These are phyloP conservation scores for Trinorchestia longiramus DNA, from an alignment of 1,140 invertebrate genomes.

Conservation along the genomic window DNA sequence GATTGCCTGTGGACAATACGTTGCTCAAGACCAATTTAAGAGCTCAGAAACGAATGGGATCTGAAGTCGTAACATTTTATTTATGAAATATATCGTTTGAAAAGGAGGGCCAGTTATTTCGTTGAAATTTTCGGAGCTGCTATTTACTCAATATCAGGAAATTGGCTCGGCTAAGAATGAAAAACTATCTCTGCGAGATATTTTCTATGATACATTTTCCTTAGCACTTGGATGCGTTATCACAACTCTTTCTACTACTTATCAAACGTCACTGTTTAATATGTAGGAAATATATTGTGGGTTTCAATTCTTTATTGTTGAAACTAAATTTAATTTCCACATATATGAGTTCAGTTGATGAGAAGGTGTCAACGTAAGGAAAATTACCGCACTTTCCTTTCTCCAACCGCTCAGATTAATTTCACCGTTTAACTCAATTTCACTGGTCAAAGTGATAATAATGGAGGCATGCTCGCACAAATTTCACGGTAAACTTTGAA, in stretches of 20 bases:
- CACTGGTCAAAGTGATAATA: too few species aligned
- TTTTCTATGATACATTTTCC: background rate
- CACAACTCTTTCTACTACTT: background rate
- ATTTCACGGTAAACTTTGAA: too few species aligned
- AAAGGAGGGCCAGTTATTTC: background rate
- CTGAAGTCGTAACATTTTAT: background rate
- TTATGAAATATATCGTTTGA: background rate
- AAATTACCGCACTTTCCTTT: too few species aligned
- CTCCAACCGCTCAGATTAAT: too few species aligned
- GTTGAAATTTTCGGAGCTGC: background rate
- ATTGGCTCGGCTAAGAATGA: background rate
- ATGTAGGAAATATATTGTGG: background rate
- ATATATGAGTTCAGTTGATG: background rate
- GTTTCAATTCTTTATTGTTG: background rate
- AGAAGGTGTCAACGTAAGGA: too few species aligned
- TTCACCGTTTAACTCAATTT: too few species aligned
- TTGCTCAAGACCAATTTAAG: background rate
- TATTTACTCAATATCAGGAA: background rate
- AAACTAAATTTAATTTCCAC: background rate
- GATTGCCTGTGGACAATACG: slow-evolving; percentile 6
- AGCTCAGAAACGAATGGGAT: background rate
- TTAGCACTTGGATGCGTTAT: background rate
- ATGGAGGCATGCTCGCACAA: too few species aligned
- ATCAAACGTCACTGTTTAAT: background rate
- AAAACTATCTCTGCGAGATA: background rate